These are phyloP conservation scores for Epistrophe eligans DNA, from an alignment of 2,888 invertebrate species.

Conservation along the genomic window DNA sequence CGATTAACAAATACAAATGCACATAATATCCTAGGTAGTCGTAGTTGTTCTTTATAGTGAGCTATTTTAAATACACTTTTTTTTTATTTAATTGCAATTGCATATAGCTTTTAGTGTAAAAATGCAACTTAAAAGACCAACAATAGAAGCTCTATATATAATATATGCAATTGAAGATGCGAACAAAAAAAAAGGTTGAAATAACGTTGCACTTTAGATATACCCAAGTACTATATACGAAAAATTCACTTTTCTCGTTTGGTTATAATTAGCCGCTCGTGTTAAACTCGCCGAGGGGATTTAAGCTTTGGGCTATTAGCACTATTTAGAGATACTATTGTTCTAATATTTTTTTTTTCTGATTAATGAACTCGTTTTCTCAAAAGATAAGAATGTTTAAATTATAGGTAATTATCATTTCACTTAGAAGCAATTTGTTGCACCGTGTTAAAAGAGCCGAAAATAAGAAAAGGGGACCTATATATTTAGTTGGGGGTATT, in stretches of 20 bases:
- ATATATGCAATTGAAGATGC: constrained; percentile 50
- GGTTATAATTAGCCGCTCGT: constrained; percentile 71
- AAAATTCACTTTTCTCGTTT: constrained; percentile 31
- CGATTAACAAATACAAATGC: constrained; percentile 67
- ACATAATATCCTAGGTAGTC: not conserved
- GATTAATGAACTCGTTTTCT: not conserved
- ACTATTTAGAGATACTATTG: constrained; percentile 56
- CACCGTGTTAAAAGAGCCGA: constrained; percentile 1
- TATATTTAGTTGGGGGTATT: constrained; percentile 14
- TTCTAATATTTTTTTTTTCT: constrained; percentile 23
- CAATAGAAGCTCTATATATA: constrained; percentile 30
- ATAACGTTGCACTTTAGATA: constrained; percentile 30
- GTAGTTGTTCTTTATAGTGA: not conserved
- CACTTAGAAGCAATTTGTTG: constrained; percentile 18
- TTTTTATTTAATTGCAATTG: constrained; percentile 57
- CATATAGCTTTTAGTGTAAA: constrained; percentile 40
- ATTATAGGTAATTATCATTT: constrained; percentile 26
- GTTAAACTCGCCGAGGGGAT: constrained; percentile 62
- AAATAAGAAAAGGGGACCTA: not conserved
- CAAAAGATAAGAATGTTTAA: constrained; percentile 39
- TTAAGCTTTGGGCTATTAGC: constrained; percentile 53
- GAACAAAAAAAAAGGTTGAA: constrained; percentile 39
- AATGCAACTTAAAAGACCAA: constrained; percentile 50
- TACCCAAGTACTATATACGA: not conserved
- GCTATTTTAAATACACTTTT: not conserved